Evolutionary conservation across 2,797 vertebrate species (phyloP), one percentile per base, ranked within the genome.

Genomic region (Champsocephalus esox): DNA sequence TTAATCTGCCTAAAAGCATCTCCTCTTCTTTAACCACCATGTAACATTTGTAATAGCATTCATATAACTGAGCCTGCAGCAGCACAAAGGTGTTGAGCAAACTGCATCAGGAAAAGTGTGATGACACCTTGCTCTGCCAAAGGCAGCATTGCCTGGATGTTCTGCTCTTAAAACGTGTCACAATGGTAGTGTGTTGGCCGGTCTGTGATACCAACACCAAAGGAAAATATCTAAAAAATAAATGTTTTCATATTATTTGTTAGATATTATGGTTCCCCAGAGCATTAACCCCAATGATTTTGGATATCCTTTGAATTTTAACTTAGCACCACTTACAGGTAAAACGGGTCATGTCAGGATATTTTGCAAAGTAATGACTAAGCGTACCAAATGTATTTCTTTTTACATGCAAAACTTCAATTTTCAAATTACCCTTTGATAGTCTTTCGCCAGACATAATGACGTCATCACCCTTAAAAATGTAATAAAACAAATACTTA

Each of bases 111-210:
- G 62, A 28, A 68, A 12, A 45, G 73, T 85, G 77, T 71, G 48
- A 73, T 69, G 3, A 83, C 79, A 66, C 72, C 28, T 80, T 48
- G 0, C 6, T 43, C 11, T 62, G 81, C 81, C 80, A 85, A 62
- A 80, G 38, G 34, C 59, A 65, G 67, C 58, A 19, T 17, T 77
- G 38, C 48, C n/a, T 44, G 34, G 9, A 9, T 75, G 72, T 71
- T 66, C 59, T 28, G 21, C 48, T 65, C 5, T 69, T 66, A 8
- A 48, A 62, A 66, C 57, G 17, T 44, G 63, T 81, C 70, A 78
- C 75, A 76, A 62, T 52, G 68, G 10, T 66, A 28, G 43, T 70
- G 55, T 55, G 2, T 14, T 71, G n/a, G 56, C 45, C 1, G 3
- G 17, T 70, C 50, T 77, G 41, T 73, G 51, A 41, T n/a, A 60